These are phyloP conservation scores for Mesochorus sp. DNA, from an alignment of 2,888 invertebrate genomes.

Conservation along the genomic window DNA sequence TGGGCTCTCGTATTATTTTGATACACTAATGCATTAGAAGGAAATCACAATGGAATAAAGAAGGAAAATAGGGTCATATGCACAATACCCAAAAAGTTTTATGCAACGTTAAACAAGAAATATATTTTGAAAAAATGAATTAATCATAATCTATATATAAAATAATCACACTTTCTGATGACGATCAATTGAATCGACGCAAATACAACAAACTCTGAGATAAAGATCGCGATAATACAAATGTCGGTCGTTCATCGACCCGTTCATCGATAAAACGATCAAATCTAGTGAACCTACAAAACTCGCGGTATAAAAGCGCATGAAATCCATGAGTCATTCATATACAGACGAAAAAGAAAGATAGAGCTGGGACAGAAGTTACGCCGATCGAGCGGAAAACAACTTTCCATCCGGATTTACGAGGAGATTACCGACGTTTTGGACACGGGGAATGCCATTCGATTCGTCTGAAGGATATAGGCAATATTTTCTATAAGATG, in stretches of 20 bases:
- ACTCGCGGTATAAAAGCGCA: constrained; percentile 8
- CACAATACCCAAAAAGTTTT: background rate
- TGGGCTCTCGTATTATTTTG: too few species aligned
- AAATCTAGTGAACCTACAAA: constrained; percentile 26
- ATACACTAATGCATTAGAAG: too few species aligned
- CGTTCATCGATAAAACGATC: constrained; percentile 35
- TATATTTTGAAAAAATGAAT: background rate
- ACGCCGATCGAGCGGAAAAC: constrained; percentile 46
- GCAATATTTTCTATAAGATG: constrained; percentile 26
- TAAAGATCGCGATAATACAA: constrained; percentile 45
- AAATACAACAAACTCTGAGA: constrained; percentile 17
- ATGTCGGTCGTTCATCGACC: constrained; percentile 29
- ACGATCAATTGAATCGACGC: constrained; percentile 2
- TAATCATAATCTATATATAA: background rate
- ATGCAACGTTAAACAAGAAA: too few species aligned
- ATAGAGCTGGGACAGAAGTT: constrained; percentile 41
- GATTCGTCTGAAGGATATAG: constrained; percentile 20
- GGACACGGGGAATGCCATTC: constrained; percentile 37
- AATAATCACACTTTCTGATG: background rate
- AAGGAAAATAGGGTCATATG: too few species aligned
- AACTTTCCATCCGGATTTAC: constrained; percentile 56
- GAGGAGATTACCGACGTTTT: constrained; percentile 50
- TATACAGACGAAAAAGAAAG: constrained; percentile 12
- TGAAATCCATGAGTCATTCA: constrained; percentile 42
- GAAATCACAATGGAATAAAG: background rate